Conservation (phyloP, 2,888 invertebrate species). For the Ethmia dodecea region DNA sequence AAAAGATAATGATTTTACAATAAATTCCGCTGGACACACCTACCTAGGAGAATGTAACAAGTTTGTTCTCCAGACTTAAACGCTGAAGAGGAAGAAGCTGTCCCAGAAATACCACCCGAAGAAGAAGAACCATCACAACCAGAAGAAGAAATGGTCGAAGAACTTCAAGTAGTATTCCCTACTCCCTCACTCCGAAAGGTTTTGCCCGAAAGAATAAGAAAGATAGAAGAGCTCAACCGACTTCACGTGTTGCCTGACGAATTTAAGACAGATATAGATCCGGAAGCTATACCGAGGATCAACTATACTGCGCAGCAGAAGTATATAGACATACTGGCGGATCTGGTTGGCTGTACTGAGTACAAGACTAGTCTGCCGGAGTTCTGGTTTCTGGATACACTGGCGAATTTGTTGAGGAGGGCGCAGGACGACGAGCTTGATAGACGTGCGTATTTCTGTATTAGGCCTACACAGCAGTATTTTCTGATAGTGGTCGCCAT, state of each 20-base stretch:
- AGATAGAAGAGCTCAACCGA: conserved; percentile 44
- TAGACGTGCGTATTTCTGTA: conserved; percentile 43
- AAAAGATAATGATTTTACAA: no score
- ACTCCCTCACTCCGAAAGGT: conserved; percentile 48
- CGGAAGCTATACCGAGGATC: conserved; percentile 51
- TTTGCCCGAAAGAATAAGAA: conserved; percentile 43
- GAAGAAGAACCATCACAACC: conserved; percentile 24
- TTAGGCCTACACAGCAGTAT: no score
- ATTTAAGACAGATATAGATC: conserved; percentile 48
- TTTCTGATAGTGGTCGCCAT: no score
- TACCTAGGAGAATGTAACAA: no score
- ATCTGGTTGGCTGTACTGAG: conserved; percentile 48
- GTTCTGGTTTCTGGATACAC: conserved; percentile 72
- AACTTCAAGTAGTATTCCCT: conserved; percentile 37
- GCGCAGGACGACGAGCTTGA: conserved; percentile 52
- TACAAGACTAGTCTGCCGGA: conserved; percentile 61
- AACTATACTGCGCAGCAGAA: conserved; percentile 39
- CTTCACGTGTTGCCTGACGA: conserved; percentile 52
- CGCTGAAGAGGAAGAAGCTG: conserved; percentile 26
- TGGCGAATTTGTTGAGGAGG: conserved; percentile 59
- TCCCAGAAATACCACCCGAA: conserved; percentile 19
- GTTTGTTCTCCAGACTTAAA: background rate
- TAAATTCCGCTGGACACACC: no score
- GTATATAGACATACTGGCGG: conserved; percentile 58
- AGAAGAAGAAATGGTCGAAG: conserved; percentile 25